These are phyloP conservation scores for Apamea monoglypha DNA, from an alignment of 2,888 invertebrate species.

Conservation along the genomic window DNA sequence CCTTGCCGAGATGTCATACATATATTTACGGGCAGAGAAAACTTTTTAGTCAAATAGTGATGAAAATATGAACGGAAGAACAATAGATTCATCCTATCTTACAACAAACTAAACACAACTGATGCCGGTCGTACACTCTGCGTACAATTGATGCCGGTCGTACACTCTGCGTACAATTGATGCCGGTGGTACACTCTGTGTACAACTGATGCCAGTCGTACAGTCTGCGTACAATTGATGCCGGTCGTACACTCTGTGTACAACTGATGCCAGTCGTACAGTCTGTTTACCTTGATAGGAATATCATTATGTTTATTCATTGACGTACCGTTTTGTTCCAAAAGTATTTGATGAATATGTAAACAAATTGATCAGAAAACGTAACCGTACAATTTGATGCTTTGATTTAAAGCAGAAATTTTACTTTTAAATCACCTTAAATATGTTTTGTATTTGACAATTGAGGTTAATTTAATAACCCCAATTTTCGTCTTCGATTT, in stretches of 20 bases:
- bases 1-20: slow-evolving; percentile 4
- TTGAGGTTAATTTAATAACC: not conserved
- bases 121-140: too few species aligned
- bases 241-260: too few species aligned
- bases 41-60: not conserved
- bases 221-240: too few species aligned
- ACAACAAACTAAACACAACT: not conserved
- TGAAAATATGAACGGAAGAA: not conserved
- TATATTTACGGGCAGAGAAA: slow-evolving; percentile 13
- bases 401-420: not conserved
- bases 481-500: not conserved
- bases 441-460: not conserved
- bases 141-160: too few species aligned
- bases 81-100: not conserved
- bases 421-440: not conserved
- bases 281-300: too few species aligned
- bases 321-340: not conserved
- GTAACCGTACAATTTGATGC: not conserved
- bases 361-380: too few species aligned
- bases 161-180: too few species aligned
- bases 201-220: too few species aligned
- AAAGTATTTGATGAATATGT: not conserved
- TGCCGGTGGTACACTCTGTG: too few species aligned
- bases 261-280: too few species aligned
- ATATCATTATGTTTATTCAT: not conserved